Base-by-base conservation (phyloP, 1,140 invertebrate genomes). In the Trichogramma pretiosum region DNA sequence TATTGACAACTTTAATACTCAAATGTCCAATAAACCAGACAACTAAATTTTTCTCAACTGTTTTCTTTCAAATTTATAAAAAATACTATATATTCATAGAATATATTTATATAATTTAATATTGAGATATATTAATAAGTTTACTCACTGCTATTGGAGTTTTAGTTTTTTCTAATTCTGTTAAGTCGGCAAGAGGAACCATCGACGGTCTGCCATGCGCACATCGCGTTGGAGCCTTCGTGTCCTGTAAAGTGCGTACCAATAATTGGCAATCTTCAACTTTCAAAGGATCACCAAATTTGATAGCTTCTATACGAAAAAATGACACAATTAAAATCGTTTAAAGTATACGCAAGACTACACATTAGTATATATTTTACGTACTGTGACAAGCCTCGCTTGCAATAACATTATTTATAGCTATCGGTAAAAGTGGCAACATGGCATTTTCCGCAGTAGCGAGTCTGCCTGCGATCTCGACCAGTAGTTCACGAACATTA, bases 171-270 rank as follows among this genome's bases (percentile, higher is more conserved):
- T 49, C 53, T 23, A 62, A 53, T 40, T 63, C 49, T 9, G 58
- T 50, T 5, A 71, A 18, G 44, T 68, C 60, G 16, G 70, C 23
- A n/a, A 73, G 11, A 37, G 68, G 68, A 54, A 71, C 43, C 14
- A 73, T 59, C 4, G 66, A 67, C 11, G 70, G 70, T 52, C 70
- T 55, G 10, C 70, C 68, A 38, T 73, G 70, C 34, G 70, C 70
- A 56, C 70, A 73, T 38, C 61, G 56, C 58, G 61, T 72, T 14
- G 67, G 67, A 23, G 56, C 57, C 43, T 64, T 59, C 4, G 66
- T 70, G 30, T 56, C 36, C 22, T 46, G 54, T 33, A 70, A 58
- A 32, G 59, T 54, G 44, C 61, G 41, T 3, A 72, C 37, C 13
- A 73, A 55, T 30, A 36, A 46, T 13, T 55, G 48, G 24, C 67